A percentile compares a stretch with the other conserved stretches of the same genome.
These are phyloP conservation scores for Thripadectes ignobilis DNA, from an alignment of 2,797 vertebrate species.

Conservation along the genomic window DNA sequence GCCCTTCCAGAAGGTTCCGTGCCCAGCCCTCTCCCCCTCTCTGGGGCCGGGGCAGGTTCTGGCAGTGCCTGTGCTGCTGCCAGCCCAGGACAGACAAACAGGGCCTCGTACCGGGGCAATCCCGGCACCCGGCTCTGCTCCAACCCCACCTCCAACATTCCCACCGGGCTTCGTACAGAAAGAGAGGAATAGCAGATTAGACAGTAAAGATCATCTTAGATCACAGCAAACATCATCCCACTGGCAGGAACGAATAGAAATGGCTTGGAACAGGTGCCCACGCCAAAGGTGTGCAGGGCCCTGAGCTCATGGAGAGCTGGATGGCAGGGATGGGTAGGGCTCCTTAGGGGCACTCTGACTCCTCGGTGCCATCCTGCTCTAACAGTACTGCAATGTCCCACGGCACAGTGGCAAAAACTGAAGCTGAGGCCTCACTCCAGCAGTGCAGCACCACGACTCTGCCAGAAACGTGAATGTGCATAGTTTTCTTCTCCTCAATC, in stretches of 20 bases:
- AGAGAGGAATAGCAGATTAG: background rate
- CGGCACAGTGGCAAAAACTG: fast-evolving
- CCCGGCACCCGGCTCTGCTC: too few species aligned
- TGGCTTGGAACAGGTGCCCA: background rate
- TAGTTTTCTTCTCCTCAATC: background rate
- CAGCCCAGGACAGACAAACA: too few species aligned
- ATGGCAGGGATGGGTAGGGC: background rate
- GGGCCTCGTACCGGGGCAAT: too few species aligned
- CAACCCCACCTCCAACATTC: too few species aligned
- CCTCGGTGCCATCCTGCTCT: fast-evolving
- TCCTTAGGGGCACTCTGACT: background rate
- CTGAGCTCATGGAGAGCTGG: background rate
- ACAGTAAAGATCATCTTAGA: background rate
- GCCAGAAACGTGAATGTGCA: background rate
- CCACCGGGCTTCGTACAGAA: background rate
- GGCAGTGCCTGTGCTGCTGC: too few species aligned
- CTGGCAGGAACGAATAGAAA: background rate
- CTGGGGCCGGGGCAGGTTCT: too few species aligned
- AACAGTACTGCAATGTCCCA: background rate
- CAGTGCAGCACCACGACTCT: background rate
- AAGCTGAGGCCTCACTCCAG: fast-evolving
- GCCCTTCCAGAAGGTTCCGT: too few species aligned
- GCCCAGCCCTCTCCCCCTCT: too few species aligned
- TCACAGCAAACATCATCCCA: background rate
- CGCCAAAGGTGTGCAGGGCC: fast-evolving